Conservation (phyloP, 1,140 invertebrate genomes). For the Meloidogyne hapla region DNA sequence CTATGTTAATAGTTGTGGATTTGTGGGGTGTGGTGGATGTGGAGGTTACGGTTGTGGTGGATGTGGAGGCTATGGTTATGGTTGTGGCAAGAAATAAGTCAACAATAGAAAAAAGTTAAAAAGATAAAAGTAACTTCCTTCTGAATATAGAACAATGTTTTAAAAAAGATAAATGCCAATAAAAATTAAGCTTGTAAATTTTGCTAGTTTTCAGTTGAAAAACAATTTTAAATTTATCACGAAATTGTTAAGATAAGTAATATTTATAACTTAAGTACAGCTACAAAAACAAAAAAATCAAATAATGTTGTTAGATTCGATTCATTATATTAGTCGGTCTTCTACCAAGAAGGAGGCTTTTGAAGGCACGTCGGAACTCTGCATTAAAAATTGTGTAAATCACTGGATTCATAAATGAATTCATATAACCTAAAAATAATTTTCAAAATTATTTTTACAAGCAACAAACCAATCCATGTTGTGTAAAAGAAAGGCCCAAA, state of each 20-base stretch:
- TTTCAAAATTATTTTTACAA: slow-evolving; percentile 24
- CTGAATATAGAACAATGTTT: neutral
- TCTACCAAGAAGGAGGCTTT: slow-evolving; percentile 51
- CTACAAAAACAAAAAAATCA: too few relatives aligned
- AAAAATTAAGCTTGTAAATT: too few relatives aligned
- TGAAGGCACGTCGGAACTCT: slow-evolving; percentile 97
- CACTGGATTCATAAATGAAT: slow-evolving; percentile 81
- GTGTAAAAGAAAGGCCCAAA: slow-evolving; percentile 81
- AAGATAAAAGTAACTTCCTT: neutral
- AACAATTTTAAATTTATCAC: too few relatives aligned
- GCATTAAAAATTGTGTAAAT: slow-evolving; percentile 99
- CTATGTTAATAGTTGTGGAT: neutral
- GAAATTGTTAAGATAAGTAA: too few relatives aligned
- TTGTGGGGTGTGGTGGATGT: neutral
- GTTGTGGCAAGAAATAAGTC: slow-evolving; percentile 14
- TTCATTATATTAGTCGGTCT: neutral
- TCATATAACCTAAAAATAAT: slow-evolving; percentile 64
- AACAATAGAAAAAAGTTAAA: neutral
- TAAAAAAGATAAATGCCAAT: too few relatives aligned
- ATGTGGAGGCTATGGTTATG: slow-evolving; percentile 8
- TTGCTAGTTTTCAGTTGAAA: too few relatives aligned
- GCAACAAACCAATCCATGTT: slow-evolving; percentile 28
- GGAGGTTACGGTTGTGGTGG: slow-evolving; percentile 6
- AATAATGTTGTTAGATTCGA: neutral
- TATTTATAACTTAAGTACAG: too few relatives aligned